These are phyloP conservation scores for Caiman crocodilus DNA, from an alignment of 2,797 vertebrate genomes.

Conservation along the genomic window DNA sequence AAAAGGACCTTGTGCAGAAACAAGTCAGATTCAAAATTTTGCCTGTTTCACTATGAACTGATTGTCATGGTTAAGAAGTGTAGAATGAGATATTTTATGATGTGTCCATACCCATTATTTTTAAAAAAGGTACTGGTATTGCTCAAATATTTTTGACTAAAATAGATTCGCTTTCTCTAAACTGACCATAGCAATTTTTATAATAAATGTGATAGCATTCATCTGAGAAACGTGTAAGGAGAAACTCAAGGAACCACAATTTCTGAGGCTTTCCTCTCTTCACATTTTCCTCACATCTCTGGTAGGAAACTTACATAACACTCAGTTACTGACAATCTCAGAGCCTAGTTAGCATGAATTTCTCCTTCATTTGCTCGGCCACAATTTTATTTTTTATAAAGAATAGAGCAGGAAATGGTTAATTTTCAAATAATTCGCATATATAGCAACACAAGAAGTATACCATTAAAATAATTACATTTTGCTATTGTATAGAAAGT, in stretches of 20 bases:
- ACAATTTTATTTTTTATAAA: too few species aligned
- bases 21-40: background rate
- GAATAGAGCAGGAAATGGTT: background rate
- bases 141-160: background rate
- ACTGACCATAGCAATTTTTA: background rate
- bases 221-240: background rate
- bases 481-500: accelerated
- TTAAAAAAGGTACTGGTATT: background rate
- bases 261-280: background rate
- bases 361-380: background rate
- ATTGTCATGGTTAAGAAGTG: background rate
- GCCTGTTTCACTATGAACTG: background rate
- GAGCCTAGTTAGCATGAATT: background rate
- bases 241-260: background rate
- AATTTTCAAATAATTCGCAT: background rate
- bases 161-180: background rate
- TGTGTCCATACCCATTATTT: background rate
- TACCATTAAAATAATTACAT: background rate
- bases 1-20: background rate
- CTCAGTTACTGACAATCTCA: background rate
- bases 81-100: background rate
- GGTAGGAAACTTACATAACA: accelerated
- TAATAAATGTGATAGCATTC: background rate
- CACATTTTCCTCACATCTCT: background rate
- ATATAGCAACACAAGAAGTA: background rate